phyloP scores from a whole-genome alignment of 2,113 vertebrate genomes.

The Electrona antarctica region DNA sequence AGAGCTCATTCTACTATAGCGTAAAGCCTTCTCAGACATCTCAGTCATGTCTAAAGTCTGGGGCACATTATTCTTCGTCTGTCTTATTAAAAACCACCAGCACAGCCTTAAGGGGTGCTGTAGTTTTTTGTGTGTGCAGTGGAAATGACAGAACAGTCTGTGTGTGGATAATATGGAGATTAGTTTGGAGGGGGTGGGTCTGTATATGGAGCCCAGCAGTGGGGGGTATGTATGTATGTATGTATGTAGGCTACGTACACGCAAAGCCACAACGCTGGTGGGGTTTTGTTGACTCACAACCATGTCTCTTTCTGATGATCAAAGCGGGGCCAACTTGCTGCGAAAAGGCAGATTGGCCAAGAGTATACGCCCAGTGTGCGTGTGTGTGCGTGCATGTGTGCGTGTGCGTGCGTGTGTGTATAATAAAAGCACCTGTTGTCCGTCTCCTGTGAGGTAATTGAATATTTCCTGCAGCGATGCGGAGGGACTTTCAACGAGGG shows the following conservation, averaged over 20 bases:
- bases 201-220: no score
- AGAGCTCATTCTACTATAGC: no score
- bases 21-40: no score
- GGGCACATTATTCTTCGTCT: no score
- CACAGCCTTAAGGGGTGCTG: no score
- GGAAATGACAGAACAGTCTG: no score
- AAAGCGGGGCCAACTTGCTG: constrained; percentile 53
- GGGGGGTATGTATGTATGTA: background rate
- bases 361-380: no score
- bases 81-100: no score
- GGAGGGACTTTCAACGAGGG: constrained; percentile 11
- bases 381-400: constrained; percentile 9
- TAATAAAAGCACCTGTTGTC: constrained; percentile 25
- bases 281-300: constrained; percentile 49
- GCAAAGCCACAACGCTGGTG: constrained; percentile 30
- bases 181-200: no score
- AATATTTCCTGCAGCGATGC: background rate
- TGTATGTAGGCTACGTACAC: constrained; percentile 42
- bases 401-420: background rate
- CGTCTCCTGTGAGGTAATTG: background rate
- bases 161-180: no score
- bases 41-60: no score
- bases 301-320: constrained; percentile 52
- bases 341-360: constrained; percentile 26
- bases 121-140: no score